Evolutionary conservation across 2,888 invertebrate species (phyloP), one percentile per base, ranked within the genome.

Genomic region (Catocala fraxini): DNA sequence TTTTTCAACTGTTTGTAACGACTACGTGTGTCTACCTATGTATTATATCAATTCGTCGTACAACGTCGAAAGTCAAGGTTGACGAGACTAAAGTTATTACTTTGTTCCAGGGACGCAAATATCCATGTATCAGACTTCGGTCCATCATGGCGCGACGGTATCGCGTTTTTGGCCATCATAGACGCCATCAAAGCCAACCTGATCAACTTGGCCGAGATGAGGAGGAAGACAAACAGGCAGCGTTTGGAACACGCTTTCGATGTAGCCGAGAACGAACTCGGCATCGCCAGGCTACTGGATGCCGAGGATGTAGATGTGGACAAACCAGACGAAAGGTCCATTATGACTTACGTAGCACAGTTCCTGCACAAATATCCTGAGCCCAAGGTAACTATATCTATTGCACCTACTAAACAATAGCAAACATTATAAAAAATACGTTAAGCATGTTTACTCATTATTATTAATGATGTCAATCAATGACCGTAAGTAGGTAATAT

Each of bases 291-390:
- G 79, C 95, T 99, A 10, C 93, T 99, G 58, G 99, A 99, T 88
- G 98, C 99, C 4, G 99, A 99, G 93, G 99, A 99, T 90, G 98
- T 99, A 55, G 99, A 99, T 89, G 98, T 99, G 34, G 97, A 97
- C 35, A 98, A 98, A 87, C 99, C 99, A 5, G 99, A 99, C 89
- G 99, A 99, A 89, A 97, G 98, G 91, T 99, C 98, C 68, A 98
- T 99, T 80, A 99, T 99, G 99, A 99, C 99, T 39, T 99, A 99
- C 89, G 99, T 99, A 68, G 99, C 99, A 46, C 99, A 99, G 94
- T 99, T 99, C 93, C 95, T 99, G 85, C 98, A 99, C 89, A 98
- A 98, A 93, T 98, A 98, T 92, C 98, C 98, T 51, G 98, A 98
- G 94, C 97, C 98, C 55, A 97, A 96, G 92, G 96, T 96, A 70